phyloP scores from a whole-genome alignment of 23 tunicate genomes.

The Clavelina lepadiformis region DNA sequence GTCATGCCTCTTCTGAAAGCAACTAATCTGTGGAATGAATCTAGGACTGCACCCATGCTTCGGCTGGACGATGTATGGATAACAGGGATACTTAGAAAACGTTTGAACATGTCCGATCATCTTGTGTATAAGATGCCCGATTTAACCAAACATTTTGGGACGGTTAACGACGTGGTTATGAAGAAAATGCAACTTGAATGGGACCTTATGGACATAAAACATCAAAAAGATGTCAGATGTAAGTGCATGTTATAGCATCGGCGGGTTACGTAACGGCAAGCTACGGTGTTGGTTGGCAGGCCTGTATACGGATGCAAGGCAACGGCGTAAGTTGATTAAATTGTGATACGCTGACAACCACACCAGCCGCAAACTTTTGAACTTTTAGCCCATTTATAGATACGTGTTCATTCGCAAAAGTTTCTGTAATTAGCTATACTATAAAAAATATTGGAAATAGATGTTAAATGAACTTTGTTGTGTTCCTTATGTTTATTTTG shows the following conservation, averaged over 20 bases:
- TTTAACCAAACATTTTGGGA: conserved; percentile 39
- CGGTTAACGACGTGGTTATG: conserved; percentile 21
- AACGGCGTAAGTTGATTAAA: too few relatives aligned
- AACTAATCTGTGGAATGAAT: conserved; percentile 22
- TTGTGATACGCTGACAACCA: too few relatives aligned
- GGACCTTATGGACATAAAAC: conserved; percentile 3
- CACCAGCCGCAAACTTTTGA: too few relatives aligned
- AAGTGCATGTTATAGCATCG: conserved; percentile 32
- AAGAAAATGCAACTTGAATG: conserved; percentile 27
- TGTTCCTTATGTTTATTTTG: too few relatives aligned
- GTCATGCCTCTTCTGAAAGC: conserved; percentile 34
- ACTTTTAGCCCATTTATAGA: too few relatives aligned
- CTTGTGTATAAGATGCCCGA: conserved; percentile 23
- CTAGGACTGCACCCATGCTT: conserved; percentile 52
- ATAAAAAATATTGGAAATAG: too few relatives aligned
- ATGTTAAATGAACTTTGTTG: too few relatives aligned
- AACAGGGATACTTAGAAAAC: conserved; percentile 44
- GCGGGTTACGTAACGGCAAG: background rate
- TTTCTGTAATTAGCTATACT: too few relatives aligned
- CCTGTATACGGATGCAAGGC: too few relatives aligned
- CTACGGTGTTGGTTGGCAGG: too few relatives aligned
- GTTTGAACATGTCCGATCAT: conserved; percentile 44
- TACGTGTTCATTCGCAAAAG: too few relatives aligned
- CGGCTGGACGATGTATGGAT: conserved; percentile 73
- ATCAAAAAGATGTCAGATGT: conserved; percentile 11